Evolutionary conservation across 2,888 invertebrate species (phyloP), one percentile per base, ranked within the genome.

Genomic region (Microplitis deprimator): DNA sequence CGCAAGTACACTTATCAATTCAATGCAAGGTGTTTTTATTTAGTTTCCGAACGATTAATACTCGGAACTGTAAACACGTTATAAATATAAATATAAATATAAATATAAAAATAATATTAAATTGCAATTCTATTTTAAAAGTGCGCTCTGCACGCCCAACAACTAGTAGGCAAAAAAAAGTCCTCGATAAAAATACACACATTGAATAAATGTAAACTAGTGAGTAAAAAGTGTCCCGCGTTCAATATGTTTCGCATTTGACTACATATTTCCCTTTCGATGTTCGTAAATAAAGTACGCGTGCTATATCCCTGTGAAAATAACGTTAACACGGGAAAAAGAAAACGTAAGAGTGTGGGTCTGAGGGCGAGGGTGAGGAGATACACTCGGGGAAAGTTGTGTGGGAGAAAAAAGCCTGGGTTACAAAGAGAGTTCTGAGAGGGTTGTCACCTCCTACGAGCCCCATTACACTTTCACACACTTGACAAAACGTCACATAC

Each of bases 391-490:
- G 61, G 17, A 40, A 64, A 20, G 50, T 50, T 50, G 50, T 62
- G 61, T 50, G 70, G 40, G 69, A 41, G 41, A 60, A 73, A 77
- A 73, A 76, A 68, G 61, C 64, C 40, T 50, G 67, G 67, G 65
- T 68, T 41, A 76, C 64, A 73, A 73, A 72, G 80, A 79, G 80
- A 84, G 79, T 80, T 82, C 78, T 81, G 80, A 83, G 83, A 80
- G 82, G 83, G 81, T 83, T 85, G 85, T 85, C 85, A 84, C 84
- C 84, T 85, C 80, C 82, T 79, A 80, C 79, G 68, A 78, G 78
- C 76, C 80, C 75, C 71, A 40, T 62, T 77, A 76, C 79, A 81
- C 81, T 81, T 81, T 74, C 78, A 67, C 61, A 72, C 39, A 61
- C 61, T 16, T 70, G n/a, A 70, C 50, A 70, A 70, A 20, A 69